Percentiles rank a stretch among this genome's conserved stretches.
These are phyloP conservation scores for Agrotis segetum DNA, from an alignment of 2,888 invertebrate genomes.

Conservation along the genomic window DNA sequence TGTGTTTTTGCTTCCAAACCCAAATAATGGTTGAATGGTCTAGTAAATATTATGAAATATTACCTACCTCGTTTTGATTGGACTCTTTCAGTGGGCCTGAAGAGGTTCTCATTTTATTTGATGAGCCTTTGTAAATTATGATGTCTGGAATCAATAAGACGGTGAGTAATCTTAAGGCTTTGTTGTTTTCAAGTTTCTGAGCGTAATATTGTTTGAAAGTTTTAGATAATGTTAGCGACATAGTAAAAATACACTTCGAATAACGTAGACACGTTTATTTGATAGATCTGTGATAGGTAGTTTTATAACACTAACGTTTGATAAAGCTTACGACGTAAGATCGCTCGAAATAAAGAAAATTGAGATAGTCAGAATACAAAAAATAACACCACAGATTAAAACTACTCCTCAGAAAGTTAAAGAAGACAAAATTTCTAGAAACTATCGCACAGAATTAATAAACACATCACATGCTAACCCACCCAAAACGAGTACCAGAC, in stretches of 20 bases:
- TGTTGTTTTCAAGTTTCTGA: neutral
- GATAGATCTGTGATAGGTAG: too few relatives aligned
- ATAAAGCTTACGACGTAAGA: too few relatives aligned
- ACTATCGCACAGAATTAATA: conserved; percentile 56
- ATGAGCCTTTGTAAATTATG: conserved; percentile 1
- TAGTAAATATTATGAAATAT: conserved; percentile 36
- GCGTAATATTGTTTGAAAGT: neutral
- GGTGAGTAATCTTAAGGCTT: neutral
- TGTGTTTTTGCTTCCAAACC: conserved; percentile 44
- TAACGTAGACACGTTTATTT: too few relatives aligned
- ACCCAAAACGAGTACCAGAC: conserved; percentile 51
- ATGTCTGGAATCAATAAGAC: conserved; percentile 14
- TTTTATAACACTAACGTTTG: too few relatives aligned
- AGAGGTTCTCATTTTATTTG: conserved; percentile 15
- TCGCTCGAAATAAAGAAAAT: neutral
- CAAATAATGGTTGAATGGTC: conserved; percentile 30
- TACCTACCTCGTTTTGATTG: conserved; percentile 32
- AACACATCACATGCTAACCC: conserved; percentile 62
- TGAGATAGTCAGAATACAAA: neutral
- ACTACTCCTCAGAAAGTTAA: conserved; percentile 12
- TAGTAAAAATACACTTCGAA: too few relatives aligned
- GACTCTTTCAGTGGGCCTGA: conserved; percentile 5
- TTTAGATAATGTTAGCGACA: neutral
- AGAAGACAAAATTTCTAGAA: conserved; percentile 32
- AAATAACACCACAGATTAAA: neutral